Evolutionary conservation across 2,888 invertebrate genomes (phyloP).

Genomic region (Platerodrilus igneus): DNA sequence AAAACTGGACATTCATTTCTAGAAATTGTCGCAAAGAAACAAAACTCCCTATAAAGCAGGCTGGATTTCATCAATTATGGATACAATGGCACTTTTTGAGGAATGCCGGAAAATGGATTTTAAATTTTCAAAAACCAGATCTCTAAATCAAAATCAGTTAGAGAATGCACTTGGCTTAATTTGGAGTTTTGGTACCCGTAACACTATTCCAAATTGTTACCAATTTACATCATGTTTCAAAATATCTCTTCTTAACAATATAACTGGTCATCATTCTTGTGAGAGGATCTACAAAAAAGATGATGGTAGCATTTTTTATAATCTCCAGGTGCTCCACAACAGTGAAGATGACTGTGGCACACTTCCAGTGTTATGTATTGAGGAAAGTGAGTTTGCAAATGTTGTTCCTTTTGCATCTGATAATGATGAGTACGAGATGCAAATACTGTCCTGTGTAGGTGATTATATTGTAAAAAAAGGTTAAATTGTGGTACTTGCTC

Average conservation of each 20-base stretch:
- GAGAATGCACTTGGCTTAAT: conserved; percentile 20
- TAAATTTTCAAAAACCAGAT: conserved; percentile 5
- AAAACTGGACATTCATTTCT: conserved; percentile 12
- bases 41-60: conserved; percentile 19
- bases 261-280: too few species aligned
- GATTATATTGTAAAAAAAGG: too few species aligned
- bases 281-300: too few species aligned
- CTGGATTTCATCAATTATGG: conserved; percentile 16
- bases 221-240: conserved; percentile 20
- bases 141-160: conserved; percentile 9
- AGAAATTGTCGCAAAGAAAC: conserved; percentile 8
- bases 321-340: too few species aligned
- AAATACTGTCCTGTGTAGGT: too few species aligned
- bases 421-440: too few species aligned
- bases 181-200: conserved; percentile 14
- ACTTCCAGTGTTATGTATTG: too few species aligned
- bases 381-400: too few species aligned
- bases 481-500: too few species aligned
- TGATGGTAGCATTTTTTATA: background rate
- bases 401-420: too few species aligned
- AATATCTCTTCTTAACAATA: conserved; percentile 14
- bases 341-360: too few species aligned
- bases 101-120: background rate
- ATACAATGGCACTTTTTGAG: conserved; percentile 1
- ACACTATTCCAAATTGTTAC: conserved; percentile 17